A percentile compares a stretch with the other conserved stretches of the same genome.
phyloP scores from a whole-genome alignment of 2,113 vertebrate species.

The Mustelus asterias region DNA sequence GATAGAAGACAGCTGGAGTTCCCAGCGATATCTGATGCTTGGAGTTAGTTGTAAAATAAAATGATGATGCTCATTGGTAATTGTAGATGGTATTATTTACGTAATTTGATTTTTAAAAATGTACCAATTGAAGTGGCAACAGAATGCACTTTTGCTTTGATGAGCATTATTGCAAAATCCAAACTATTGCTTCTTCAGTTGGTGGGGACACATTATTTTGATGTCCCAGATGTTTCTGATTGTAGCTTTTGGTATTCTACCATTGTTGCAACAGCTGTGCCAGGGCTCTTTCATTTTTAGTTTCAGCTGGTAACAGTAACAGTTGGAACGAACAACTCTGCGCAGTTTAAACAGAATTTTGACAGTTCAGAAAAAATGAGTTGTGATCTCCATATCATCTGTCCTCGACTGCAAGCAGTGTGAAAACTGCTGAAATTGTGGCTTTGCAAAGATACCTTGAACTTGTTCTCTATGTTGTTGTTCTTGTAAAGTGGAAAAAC shows the following conservation, averaged over 20 bases:
- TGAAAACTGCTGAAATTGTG: neutral
- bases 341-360: neutral
- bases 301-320: constrained; percentile 2
- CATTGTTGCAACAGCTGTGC: neutral
- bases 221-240: neutral
- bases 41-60: neutral
- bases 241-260: neutral
- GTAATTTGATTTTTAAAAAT: neutral
- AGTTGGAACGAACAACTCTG: neutral
- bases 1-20: constrained; percentile 20
- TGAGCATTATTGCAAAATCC: neutral
- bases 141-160: neutral
- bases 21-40: neutral
- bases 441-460: neutral
- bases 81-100: neutral
- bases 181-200: neutral
- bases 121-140: neutral
- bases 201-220: neutral
- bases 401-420: neutral
- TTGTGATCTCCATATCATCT: neutral
- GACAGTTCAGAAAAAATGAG: neutral
- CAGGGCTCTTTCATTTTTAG: neutral
- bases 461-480: neutral
- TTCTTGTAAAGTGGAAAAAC: neutral
- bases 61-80: neutral